A percentile compares a stretch with the other conserved stretches of the same genome.
These are phyloP conservation scores for Crotalus viridis DNA, from an alignment of 2,113 vertebrate genomes.

Conservation along the genomic window DNA sequence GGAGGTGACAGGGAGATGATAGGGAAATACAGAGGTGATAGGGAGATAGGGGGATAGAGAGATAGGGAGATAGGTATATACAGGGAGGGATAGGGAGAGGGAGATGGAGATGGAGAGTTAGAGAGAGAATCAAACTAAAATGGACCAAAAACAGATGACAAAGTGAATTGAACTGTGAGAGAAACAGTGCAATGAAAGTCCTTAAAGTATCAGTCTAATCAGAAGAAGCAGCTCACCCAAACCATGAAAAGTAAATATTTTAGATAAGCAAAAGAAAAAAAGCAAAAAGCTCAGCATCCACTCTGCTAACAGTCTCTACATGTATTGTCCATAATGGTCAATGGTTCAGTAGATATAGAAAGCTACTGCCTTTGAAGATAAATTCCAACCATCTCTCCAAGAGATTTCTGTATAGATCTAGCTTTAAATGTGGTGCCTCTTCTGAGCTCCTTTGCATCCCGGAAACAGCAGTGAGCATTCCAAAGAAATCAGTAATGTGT, in stretches of 20 bases:
- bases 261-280: neutral
- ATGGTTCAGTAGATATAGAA: neutral
- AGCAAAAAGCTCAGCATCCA: neutral
- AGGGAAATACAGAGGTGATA: neutral
- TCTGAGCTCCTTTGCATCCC: neutral
- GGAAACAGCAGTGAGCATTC: neutral
- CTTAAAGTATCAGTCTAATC: neutral
- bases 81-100: neutral
- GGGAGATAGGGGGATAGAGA: neutral
- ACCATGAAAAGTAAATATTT: neutral
- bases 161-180: neutral
- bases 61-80: neutral
- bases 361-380: neutral
- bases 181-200: neutral
- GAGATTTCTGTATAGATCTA: neutral
- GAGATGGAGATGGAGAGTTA: neutral
- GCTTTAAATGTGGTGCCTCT: neutral
- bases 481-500: neutral
- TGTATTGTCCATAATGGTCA: neutral
- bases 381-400: neutral
- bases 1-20: neutral
- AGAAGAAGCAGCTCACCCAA: neutral
- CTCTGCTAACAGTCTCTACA: neutral
- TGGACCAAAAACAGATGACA: neutral
- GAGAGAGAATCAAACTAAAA: neutral